Evolutionary conservation across 2,888 invertebrate species (phyloP).

Genomic region (Acanthopleura granulata): DNA sequence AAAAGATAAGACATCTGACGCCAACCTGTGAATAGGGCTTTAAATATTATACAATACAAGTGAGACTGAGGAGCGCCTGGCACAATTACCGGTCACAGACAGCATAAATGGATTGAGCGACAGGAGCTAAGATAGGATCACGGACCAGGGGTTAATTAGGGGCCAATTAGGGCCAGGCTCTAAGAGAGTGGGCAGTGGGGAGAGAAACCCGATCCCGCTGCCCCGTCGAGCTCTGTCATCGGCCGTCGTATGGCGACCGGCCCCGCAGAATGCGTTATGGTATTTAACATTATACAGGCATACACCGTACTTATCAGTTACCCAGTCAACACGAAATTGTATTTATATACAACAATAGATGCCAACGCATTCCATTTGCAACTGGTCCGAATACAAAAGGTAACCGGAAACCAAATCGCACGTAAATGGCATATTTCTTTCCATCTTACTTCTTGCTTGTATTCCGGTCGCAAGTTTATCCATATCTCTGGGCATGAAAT

Average conservation of each 20-base stretch:
- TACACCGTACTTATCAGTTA: too few species aligned
- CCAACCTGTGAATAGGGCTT: background rate
- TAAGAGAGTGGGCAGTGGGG: conserved; percentile 5
- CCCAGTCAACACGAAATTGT: too few species aligned
- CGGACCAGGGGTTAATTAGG: conserved; percentile 2
- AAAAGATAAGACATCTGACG: background rate
- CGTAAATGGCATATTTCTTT: too few species aligned
- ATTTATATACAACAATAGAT: too few species aligned
- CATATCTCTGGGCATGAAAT: too few species aligned
- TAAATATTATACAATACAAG: background rate
- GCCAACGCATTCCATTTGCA: too few species aligned
- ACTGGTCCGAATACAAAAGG: too few species aligned
- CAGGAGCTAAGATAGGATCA: conserved; percentile 4
- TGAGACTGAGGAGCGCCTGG: background rate
- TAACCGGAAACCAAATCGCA: too few species aligned
- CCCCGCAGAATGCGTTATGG: background rate
- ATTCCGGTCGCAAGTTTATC: too few species aligned
- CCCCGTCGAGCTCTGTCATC: background rate
- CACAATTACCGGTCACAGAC: background rate
- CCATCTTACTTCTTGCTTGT: too few species aligned
- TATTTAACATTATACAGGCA: too few species aligned
- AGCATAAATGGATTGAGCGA: conserved; percentile 5
- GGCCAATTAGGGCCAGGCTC: conserved; percentile 6
- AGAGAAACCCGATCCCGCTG: background rate
- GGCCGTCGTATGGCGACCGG: background rate